Base-by-base conservation (phyloP, 2,888 invertebrate genomes). In the Bembecia ichneumoniformis region DNA sequence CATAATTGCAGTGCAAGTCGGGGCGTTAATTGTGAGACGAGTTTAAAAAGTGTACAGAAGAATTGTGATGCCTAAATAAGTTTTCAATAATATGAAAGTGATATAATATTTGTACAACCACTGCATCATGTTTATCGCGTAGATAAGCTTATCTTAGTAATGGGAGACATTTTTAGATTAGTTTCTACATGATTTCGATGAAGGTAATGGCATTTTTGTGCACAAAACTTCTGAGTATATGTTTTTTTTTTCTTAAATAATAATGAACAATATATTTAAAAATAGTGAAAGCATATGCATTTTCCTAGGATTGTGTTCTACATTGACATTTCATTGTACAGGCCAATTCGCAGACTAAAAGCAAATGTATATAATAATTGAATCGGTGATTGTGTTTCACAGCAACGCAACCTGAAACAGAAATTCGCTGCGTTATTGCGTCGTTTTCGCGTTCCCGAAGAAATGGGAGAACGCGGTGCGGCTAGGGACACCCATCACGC, bases 381-480 rank as follows among this genome's bases (percentile, higher is more conserved):
- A 28, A 28, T 28, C 20, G 20, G 20, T 28, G 20, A 20, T 28
- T 9, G 28, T 28, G 28, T 28, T 28, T 76, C 87, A 55, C 90
- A 95, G 91, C 95, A 96, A 91, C 91, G 96, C 70, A 99, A 99
- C 84, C 89, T 99, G 69, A 99, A 98, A 80, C 97, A 99, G 84
- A 96, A 96, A 87, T 97, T 99, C 81, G 96, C 97, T 56, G 96
- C 98, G 48, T 87, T 99, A 61, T 86, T 99, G 70, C 94, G 95
- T 72, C 92, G 97, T 66, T 99, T 99, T 89, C 93, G 96, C 64
- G 94, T 96, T 57, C 94, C 96, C 43, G 98, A 98, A 76, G 97
- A 97, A 67, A 82, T 96, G 71, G 80, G 77, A 3, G 94, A 94
- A 68, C 90, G 91, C 14, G 90, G 91, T 46, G 88, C 89, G 2